phyloP scores from a whole-genome alignment of 2,888 invertebrate genomes.

The Hirtodrosophila alboralis region DNA sequence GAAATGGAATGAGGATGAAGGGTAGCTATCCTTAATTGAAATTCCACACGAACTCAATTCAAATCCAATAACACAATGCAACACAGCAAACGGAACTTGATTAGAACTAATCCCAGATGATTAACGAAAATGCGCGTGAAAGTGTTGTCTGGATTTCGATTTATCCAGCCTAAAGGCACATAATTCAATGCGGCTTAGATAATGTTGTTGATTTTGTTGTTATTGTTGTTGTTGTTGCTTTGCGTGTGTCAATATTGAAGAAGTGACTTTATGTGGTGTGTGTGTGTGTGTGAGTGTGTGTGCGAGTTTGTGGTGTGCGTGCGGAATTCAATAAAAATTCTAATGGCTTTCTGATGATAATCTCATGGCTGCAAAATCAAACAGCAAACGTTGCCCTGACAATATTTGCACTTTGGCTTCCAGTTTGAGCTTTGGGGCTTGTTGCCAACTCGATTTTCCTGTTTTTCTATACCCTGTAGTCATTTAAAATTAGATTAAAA shows the following conservation, averaged over 20 bases:
- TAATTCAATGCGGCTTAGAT: conserved; percentile 65
- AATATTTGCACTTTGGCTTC: conserved; percentile 54
- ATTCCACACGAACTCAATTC: conserved; percentile 68
- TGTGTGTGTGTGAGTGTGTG: conserved; percentile 14
- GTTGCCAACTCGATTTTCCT: conserved; percentile 30
- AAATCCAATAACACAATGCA: conserved; percentile 69
- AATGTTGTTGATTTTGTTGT: conserved; percentile 17
- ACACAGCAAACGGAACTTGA: conserved; percentile 57
- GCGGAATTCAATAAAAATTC: conserved; percentile 80
- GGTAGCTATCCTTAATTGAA: conserved; percentile 67
- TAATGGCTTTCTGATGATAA: conserved; percentile 81
- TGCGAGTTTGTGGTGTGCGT: conserved; percentile 55
- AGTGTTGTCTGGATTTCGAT: conserved; percentile 57
- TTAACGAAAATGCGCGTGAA: conserved; percentile 74
- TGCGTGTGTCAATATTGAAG: conserved; percentile 42
- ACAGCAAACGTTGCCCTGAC: conserved; percentile 62
- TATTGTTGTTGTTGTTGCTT: conserved; percentile 26
- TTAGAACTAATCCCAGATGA: conserved; percentile 73
- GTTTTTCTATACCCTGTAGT: conserved; percentile 6
- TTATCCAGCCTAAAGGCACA: conserved; percentile 52
- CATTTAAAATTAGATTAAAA: not conserved
- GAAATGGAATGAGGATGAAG: too few relatives aligned
- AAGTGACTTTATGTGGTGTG: conserved; percentile 1
- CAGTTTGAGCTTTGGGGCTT: conserved; percentile 40
- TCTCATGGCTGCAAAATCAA: conserved; percentile 76